phyloP scores from a whole-genome alignment of 2,888 invertebrate genomes.

The Blomia tropicalis region DNA sequence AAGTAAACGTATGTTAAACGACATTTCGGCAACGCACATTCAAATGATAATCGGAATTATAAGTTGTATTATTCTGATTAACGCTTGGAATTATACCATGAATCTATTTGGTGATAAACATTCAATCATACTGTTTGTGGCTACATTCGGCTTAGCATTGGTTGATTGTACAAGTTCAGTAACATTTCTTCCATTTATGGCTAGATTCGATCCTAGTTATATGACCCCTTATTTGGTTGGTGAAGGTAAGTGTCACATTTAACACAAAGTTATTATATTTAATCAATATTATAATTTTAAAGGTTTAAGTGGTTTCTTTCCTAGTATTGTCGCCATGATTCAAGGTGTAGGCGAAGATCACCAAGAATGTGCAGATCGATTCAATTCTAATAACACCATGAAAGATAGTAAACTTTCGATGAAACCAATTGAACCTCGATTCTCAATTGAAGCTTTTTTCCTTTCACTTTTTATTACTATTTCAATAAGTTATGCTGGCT shows the following conservation, averaged over 20 bases:
- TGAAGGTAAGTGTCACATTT: constrained; percentile 43
- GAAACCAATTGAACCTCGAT: constrained; percentile 44
- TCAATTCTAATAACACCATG: too few relatives aligned
- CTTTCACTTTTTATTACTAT: constrained; percentile 48
- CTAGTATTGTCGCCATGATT: constrained; percentile 55
- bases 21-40: constrained; percentile 37
- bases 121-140: constrained; percentile 38
- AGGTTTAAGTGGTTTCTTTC: constrained; percentile 55
- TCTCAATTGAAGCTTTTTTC: constrained; percentile 50
- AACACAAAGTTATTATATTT: neutral
- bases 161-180: constrained; percentile 76
- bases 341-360: constrained; percentile 55
- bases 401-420: too few relatives aligned
- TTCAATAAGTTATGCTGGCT: constrained; percentile 48
- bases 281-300: neutral
- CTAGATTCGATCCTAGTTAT: constrained; percentile 48
- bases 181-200: constrained; percentile 67
- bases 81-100: constrained; percentile 44
- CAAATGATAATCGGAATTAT: constrained; percentile 38
- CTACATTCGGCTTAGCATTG: constrained; percentile 51
- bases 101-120: constrained; percentile 29
- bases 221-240: constrained; percentile 65
- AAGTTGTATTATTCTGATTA: constrained; percentile 38
- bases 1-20: constrained; percentile 32
- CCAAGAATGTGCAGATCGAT: neutral